Evolutionary conservation across 1,140 invertebrate species (phyloP).

Genomic region (Rhyzopertha dominica): DNA sequence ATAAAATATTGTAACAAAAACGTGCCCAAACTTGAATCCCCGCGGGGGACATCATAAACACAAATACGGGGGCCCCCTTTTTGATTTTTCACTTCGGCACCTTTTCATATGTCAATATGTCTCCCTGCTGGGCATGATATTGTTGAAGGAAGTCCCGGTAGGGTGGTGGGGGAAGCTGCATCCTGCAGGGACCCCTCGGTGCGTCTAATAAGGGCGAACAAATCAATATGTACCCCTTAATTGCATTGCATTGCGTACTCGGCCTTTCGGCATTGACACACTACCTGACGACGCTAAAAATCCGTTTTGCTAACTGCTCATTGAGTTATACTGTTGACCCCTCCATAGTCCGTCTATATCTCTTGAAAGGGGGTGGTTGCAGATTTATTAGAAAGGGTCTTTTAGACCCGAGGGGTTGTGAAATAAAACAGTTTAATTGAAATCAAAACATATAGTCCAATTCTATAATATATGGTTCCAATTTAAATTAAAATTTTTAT

Average conservation of each 20-base stretch:
- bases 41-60: constrained; percentile 42
- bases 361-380: constrained; percentile 2
- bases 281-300: no score
- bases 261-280: no score
- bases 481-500: no score
- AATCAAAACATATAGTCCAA: constrained; percentile 33
- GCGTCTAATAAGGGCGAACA: constrained; percentile 40
- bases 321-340: not conserved
- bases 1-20: constrained; percentile 42
- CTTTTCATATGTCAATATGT: constrained; percentile 39
- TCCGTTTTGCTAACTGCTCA: no score
- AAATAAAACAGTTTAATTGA: constrained; percentile 32
- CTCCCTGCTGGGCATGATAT: constrained; percentile 30
- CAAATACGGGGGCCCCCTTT: constrained; percentile 39
- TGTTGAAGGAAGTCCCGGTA: constrained; percentile 24
- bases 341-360: constrained; percentile 1
- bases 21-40: constrained; percentile 42
- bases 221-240: no score
- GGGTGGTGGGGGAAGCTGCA: constrained; percentile 21
- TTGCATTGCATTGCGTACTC: no score
- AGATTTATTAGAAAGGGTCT: no score
- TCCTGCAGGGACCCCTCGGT: constrained; percentile 17
- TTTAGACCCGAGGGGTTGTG: constrained; percentile 27
- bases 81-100: constrained; percentile 45
- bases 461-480: no score